These are phyloP conservation scores for Hylaeus volcanicus DNA, from an alignment of 1,140 invertebrate species.

Conservation along the genomic window DNA sequence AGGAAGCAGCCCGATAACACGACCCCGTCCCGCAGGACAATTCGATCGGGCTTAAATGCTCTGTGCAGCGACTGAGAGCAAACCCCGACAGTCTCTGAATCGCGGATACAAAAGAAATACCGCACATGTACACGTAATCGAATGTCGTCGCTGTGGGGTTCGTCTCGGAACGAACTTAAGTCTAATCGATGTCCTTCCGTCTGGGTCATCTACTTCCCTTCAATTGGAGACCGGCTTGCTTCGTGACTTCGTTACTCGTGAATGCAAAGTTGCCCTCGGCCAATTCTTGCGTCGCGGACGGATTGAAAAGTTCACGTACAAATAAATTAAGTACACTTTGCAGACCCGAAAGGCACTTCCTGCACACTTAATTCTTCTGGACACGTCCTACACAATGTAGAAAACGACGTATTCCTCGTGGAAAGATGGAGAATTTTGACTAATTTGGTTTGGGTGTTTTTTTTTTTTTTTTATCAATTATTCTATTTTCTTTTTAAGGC, in stretches of 20 bases:
- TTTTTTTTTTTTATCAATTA: no score
- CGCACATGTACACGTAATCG: conserved; percentile 10
- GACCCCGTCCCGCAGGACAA: conserved; percentile 22
- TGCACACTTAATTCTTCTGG: no score
- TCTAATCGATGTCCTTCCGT: conserved; percentile 2
- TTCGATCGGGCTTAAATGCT: conserved; percentile 30
- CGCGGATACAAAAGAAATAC: conserved; percentile 1
- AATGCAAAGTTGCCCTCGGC: neutral
- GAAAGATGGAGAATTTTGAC: no score
- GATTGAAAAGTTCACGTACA: no score
- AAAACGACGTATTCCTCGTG: no score
- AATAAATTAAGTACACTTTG: no score
- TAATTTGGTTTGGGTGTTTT: no score
- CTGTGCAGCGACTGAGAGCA: conserved; percentile 25
- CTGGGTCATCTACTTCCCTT: neutral
- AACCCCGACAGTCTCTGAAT: neutral
- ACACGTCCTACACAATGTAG: no score
- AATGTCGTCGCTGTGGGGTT: conserved; percentile 1
- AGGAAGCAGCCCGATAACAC: conserved; percentile 25
- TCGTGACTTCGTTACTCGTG: neutral
- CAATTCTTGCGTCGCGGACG: neutral
- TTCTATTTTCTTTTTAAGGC: no score
- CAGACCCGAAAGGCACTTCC: no score
- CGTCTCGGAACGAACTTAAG: neutral
- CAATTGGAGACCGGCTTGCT: neutral